Percentiles rank a stretch among this genome's conserved stretches.
These are phyloP conservation scores for Halyomorpha halys DNA, from an alignment of 1,140 invertebrate genomes.

Conservation along the genomic window DNA sequence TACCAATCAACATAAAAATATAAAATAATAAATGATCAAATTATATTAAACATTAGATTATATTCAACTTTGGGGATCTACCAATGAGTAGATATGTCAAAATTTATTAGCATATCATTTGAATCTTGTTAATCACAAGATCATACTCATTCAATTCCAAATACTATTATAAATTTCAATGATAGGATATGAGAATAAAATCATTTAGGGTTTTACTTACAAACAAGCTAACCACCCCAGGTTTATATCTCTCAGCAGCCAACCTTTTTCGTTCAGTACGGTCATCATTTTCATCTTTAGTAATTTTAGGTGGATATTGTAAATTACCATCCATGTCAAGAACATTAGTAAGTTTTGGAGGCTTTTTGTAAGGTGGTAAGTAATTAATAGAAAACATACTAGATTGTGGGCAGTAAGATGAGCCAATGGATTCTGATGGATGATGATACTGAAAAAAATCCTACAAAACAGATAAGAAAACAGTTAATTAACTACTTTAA, in stretches of 20 bases:
- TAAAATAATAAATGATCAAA: too few relatives aligned
- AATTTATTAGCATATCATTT: too few relatives aligned
- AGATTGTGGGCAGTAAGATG: constrained; percentile 45
- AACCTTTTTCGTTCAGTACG: constrained; percentile 32
- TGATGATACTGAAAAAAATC: constrained; percentile 45
- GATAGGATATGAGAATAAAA: too few relatives aligned
- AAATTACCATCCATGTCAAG: constrained; percentile 37
- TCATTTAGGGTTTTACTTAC: constrained; percentile 16
- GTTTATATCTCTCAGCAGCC: constrained; percentile 26
- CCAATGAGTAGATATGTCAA: too few relatives aligned
- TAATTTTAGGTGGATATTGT: constrained; percentile 38
- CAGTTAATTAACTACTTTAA: too few relatives aligned
- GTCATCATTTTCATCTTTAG: constrained; percentile 33
- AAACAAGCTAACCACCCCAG: constrained; percentile 37
- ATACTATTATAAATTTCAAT: too few relatives aligned
- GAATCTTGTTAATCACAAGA: too few relatives aligned
- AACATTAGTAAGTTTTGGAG: constrained; percentile 32
- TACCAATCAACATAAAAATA: too few relatives aligned
- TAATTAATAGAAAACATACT: constrained; percentile 42
- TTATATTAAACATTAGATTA: too few relatives aligned
- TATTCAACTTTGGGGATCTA: too few relatives aligned
- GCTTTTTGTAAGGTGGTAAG: constrained; percentile 38
- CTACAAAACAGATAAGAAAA: constrained; percentile 17
- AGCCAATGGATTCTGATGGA: constrained; percentile 53
- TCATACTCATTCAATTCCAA: too few relatives aligned